These are phyloP conservation scores for Heliconius cydno DNA, from an alignment of 2,888 invertebrate species.

Conservation along the genomic window DNA sequence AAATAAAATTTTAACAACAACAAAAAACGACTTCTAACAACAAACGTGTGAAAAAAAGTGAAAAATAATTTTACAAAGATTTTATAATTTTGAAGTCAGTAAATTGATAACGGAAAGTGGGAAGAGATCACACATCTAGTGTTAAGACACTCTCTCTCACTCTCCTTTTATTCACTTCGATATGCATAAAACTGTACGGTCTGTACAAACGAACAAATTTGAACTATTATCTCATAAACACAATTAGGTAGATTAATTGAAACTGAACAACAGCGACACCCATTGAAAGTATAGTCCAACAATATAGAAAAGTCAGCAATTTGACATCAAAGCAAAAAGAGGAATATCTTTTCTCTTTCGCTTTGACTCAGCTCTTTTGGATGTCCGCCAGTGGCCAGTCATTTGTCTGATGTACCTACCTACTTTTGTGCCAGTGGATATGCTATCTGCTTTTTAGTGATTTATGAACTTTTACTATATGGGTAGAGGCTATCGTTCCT, in stretches of 20 bases:
- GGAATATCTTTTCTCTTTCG: constrained; percentile 26
- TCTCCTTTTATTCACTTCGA: too few species aligned
- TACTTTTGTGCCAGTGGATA: constrained; percentile 35
- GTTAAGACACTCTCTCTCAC: too few species aligned
- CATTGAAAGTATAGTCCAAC: constrained; percentile 1
- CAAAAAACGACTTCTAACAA: too few species aligned
- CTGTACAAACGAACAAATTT: too few species aligned
- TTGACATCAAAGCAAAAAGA: constrained; percentile 32
- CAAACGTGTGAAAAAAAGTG: too few species aligned
- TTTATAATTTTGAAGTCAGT: too few species aligned
- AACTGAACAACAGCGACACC: neutral
- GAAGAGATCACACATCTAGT: too few species aligned
- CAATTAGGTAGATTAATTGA: neutral
- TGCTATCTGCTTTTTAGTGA: constrained; percentile 25
- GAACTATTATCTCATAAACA: neutral
- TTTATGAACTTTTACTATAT: constrained; percentile 23
- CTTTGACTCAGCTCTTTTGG: constrained; percentile 37
- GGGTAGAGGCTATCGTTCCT: neutral
- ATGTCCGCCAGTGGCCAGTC: constrained; percentile 38
- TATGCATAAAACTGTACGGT: too few species aligned
- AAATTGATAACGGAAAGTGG: too few species aligned
- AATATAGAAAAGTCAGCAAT: constrained; percentile 13
- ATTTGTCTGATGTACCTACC: constrained; percentile 32
- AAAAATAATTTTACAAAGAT: too few species aligned
- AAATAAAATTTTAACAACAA: too few species aligned